Evolutionary conservation across 2,797 vertebrate species (phyloP), one percentile per base, ranked within the genome.

Genomic region (Falco rusticolus): DNA sequence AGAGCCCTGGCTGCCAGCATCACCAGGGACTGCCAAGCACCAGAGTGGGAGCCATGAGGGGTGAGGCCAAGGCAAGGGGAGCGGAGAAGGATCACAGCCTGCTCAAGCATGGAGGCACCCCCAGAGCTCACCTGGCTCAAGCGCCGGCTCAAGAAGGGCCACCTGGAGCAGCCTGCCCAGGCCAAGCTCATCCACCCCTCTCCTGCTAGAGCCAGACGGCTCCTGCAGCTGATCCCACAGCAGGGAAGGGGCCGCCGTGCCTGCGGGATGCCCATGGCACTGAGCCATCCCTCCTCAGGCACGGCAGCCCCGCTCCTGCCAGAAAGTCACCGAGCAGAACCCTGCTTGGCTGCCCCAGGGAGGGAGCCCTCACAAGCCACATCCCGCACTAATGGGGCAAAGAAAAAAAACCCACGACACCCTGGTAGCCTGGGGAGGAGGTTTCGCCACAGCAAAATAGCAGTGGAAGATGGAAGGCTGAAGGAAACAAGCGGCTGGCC

Each of bases 331-430:
- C 26, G 22, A 6, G 39, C 19, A 9, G 33, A 24, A 29, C 50
- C 37, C 13, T 12, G 16, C 47, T 60, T 60, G 5, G 37, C 37
- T n/a, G 37, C 39, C 24, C 59, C 0, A 1, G 61, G 33, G 33
- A 79, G 8, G 12, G 50, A 37, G 20, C 22, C 13, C 50, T 31
- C 10, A 2, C n/a, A 24, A 28, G 19, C 45, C 45, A 29, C 4
- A 0, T 60, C 54, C 65, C 2, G 2, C 45, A 11, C 13, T 20
- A 43, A 24, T 0, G 20, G 20, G 33, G 61, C 3, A 11, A 33
- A n/a, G 47, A 22, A 10, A 39, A 39, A 45, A 12, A n/a, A 14
- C 22, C 16, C 18, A 2, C 24, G 3, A 25, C 2, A 6, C 16
- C 50, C 28, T 4, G 18, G 29, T 25, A 9, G 7, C 31, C 37